Conservation (phyloP, 1,140 invertebrate species). For the Oedothorax gibbosus region DNA sequence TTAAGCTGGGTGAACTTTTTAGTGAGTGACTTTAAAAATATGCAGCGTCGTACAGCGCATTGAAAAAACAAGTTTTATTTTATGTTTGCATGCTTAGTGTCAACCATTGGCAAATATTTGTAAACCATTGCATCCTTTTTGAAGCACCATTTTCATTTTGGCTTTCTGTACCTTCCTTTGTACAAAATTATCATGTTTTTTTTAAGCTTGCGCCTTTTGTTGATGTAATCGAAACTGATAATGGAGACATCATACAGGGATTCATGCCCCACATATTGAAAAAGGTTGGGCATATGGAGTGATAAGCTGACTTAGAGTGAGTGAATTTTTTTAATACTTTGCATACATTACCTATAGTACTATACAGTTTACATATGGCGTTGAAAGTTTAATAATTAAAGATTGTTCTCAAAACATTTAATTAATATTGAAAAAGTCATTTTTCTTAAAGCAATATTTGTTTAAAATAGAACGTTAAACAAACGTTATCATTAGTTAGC, state of each 20-base stretch:
- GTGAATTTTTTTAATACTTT: neutral
- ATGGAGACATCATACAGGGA: neutral
- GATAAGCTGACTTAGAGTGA: slow-evolving; percentile 36
- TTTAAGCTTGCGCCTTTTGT: slow-evolving; percentile 19
- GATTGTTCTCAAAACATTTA: no score
- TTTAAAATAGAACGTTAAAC: no score
- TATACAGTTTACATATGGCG: no score
- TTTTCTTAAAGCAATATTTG: no score
- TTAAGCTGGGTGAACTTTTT: no score
- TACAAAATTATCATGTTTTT: neutral
- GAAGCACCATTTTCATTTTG: neutral
- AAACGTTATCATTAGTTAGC: no score
- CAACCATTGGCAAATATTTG: neutral
- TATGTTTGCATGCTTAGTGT: neutral
- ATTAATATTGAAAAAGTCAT: no score
- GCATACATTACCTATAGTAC: no score
- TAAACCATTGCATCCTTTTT: neutral
- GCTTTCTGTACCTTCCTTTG: neutral
- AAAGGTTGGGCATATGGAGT: slow-evolving; percentile 25
- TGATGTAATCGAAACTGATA: neutral
- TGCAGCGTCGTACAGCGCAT: neutral
- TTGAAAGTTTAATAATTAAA: no score
- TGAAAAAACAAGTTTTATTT: neutral
- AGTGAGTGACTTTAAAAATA: neutral
- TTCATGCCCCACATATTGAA: slow-evolving; percentile 35